Evolutionary conservation across 2,797 vertebrate genomes (phyloP).

Genomic region (Morus bassanus): DNA sequence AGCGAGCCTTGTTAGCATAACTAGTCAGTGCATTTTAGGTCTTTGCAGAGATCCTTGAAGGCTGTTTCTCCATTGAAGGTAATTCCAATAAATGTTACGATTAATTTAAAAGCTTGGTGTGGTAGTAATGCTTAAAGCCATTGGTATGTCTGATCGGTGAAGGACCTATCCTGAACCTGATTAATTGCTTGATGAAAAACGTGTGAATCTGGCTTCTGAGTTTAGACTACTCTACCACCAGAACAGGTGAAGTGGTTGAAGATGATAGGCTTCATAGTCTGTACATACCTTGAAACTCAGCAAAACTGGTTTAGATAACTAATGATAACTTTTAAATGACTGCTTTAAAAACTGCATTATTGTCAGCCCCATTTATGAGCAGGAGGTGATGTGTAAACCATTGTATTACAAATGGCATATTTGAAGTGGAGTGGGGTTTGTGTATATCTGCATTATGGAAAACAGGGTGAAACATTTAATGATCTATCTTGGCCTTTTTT

Average conservation of each 20-base stretch:
- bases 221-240: background rate
- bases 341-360: background rate
- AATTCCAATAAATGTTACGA: background rate
- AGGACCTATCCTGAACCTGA: slow-evolving; percentile 61
- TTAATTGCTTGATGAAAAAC: slow-evolving; percentile 44
- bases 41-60: background rate
- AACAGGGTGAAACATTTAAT: background rate
- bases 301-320: background rate
- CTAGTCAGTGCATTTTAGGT: background rate
- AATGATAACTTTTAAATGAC: background rate
- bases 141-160: slow-evolving; percentile 11
- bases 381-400: background rate
- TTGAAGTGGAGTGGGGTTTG: background rate
- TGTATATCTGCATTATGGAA: background rate
- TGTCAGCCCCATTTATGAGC: background rate
- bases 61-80: background rate
- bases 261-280: background rate
- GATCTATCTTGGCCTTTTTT: background rate
- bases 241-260: background rate
- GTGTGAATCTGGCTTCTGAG: slow-evolving; percentile 66
- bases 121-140: background rate
- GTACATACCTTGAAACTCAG: background rate
- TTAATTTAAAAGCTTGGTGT: background rate
- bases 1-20: background rate
- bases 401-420: background rate